Conservation (phyloP, 1,140 invertebrate genomes). For the Dufourea novaeangliae region DNA sequence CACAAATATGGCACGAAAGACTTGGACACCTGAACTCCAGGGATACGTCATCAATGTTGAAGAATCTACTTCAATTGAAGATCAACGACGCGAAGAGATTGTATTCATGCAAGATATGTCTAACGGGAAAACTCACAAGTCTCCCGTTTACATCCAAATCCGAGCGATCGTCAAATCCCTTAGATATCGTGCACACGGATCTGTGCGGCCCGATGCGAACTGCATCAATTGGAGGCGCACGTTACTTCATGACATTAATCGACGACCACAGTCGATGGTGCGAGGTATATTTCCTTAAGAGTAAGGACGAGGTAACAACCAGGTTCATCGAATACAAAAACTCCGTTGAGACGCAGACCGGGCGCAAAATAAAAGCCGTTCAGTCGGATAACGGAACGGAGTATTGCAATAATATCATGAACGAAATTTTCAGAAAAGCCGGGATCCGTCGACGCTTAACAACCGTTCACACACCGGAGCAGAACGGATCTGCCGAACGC, state of each 20-base stretch:
- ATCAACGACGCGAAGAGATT: background rate
- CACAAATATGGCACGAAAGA: background rate
- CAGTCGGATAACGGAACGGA: constrained; percentile 48
- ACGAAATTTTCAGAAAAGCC: constrained; percentile 47
- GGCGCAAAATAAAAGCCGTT: background rate
- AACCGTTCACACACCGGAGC: background rate
- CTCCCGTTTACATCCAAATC: background rate
- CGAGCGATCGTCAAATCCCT: background rate
- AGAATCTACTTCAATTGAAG: background rate
- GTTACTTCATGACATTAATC: constrained; percentile 10
- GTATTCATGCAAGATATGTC: background rate
- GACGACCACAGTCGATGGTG: constrained; percentile 9
- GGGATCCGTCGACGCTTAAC: constrained; percentile 50
- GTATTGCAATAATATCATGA: constrained; percentile 65
- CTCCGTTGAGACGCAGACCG: background rate
- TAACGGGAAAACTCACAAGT: background rate
- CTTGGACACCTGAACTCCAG: background rate
- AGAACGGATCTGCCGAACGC: constrained; percentile 4
- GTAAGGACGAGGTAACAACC: background rate
- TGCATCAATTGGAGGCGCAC: background rate
- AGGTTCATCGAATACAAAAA: constrained; percentile 21
- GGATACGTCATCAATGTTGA: background rate
- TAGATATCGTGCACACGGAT: background rate
- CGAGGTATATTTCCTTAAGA: constrained; percentile 17
- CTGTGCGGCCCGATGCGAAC: constrained; percentile 12